These are phyloP conservation scores for Psilanteris sp. DNA, from an alignment of 1,140 invertebrate species.

Conservation along the genomic window DNA sequence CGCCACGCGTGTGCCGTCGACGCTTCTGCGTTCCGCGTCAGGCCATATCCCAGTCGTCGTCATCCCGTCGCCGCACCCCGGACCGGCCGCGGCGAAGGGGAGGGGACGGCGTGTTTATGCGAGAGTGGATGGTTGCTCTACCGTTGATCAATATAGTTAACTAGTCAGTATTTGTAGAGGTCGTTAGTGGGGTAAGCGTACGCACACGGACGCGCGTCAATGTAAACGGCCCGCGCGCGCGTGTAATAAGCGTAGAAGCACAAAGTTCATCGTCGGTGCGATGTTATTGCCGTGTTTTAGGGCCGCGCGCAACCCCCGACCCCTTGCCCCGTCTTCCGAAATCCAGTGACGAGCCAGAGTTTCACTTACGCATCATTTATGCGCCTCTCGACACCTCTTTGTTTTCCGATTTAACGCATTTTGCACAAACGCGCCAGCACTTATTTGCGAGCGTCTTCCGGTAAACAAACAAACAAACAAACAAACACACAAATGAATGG, in stretches of 20 bases:
- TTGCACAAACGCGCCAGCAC: slow-evolving; percentile 1
- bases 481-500: no score
- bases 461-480: no score
- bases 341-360: slow-evolving; percentile 30
- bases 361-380: slow-evolving; percentile 52
- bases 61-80: neutral
- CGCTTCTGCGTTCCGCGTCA: slow-evolving; percentile 15
- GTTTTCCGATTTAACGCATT: slow-evolving; percentile 22
- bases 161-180: slow-evolving; percentile 63
- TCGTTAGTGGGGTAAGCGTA: slow-evolving; percentile 54
- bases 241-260: no score
- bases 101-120: slow-evolving; percentile 58
- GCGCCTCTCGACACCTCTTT: slow-evolving; percentile 48
- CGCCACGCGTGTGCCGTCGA: neutral
- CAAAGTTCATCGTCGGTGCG: no score
- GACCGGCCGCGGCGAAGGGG: neutral
- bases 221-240: no score
- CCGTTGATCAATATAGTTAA: slow-evolving; percentile 71
- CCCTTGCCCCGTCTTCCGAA: neutral
- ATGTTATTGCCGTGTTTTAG: no score
- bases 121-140: slow-evolving; percentile 63
- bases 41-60: slow-evolving; percentile 6
- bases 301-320: slow-evolving; percentile 1
- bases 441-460: no score
- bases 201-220: no score